A percentile compares a stretch with the other conserved stretches of the same genome.
Conservation (phyloP, 2,113 vertebrate species). For the Struthio camelus region DNA sequence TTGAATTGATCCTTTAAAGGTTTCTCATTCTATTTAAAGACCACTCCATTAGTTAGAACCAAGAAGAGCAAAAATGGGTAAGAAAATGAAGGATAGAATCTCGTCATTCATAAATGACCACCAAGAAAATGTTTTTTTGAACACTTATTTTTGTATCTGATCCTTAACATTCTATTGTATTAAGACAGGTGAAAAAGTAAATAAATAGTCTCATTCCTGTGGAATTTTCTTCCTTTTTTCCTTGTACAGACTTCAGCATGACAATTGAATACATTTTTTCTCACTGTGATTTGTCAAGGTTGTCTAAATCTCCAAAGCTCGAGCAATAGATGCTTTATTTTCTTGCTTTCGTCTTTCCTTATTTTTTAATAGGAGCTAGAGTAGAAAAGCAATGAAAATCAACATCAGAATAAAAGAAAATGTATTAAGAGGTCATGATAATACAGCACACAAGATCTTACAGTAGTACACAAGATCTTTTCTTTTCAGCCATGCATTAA, state of each 20-base stretch:
- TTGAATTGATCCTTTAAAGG: background rate
- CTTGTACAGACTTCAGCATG: background rate
- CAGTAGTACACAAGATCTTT: no score
- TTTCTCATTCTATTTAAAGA: background rate
- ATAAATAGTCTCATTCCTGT: background rate
- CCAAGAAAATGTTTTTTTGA: background rate
- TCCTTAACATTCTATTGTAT: background rate
- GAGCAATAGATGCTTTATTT: background rate
- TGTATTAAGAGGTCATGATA: background rate
- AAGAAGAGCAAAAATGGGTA: background rate
- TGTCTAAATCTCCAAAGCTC: background rate
- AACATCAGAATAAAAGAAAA: background rate
- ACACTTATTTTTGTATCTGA: background rate
- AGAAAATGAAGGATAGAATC: background rate
- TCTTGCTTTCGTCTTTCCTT: background rate
- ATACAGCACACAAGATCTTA: background rate
- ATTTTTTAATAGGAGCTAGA: background rate
- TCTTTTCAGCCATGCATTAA: background rate
- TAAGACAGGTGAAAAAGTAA: background rate
- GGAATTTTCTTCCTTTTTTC: background rate
- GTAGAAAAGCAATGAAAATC: background rate
- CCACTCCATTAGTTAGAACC: background rate
- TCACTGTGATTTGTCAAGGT: slow-evolving; percentile 16
- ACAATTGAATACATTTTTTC: background rate
- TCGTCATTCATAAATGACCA: background rate